Conservation (phyloP, 37 sponge, comb jelly and placozoan species). For the Beroe forskalii region DNA sequence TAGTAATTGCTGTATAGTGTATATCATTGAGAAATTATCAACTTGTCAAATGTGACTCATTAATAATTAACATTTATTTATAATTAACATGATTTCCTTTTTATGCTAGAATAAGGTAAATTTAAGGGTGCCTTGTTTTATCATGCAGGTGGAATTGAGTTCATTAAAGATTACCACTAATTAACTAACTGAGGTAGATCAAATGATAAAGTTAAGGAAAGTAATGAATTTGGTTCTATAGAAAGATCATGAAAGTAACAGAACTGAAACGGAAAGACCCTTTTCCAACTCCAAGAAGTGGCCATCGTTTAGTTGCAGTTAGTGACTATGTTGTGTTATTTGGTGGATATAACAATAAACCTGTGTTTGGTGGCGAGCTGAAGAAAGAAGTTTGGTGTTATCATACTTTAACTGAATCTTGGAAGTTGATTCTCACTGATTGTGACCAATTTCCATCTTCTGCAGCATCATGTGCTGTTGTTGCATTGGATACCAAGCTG, state of each 20-base stretch:
- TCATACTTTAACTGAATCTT: not conserved
- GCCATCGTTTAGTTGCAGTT: slow-evolving; percentile 32
- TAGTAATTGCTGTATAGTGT: too few relatives aligned
- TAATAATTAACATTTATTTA: too few relatives aligned
- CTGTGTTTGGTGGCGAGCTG: not conserved
- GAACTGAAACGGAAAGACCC: not conserved
- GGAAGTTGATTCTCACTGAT: not conserved
- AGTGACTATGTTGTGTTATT: not conserved
- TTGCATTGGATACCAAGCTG: not conserved
- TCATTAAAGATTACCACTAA: too few relatives aligned
- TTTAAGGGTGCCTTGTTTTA: too few relatives aligned
- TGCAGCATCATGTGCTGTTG: slow-evolving; percentile 37
- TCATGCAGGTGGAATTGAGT: too few relatives aligned
- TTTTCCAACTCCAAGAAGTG: slow-evolving; percentile 27
- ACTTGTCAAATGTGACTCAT: too few relatives aligned
- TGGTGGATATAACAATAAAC: slow-evolving; percentile 25
- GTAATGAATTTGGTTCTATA: too few relatives aligned
- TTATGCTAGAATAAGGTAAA: too few relatives aligned
- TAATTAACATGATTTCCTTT: too few relatives aligned
- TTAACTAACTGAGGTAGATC: too few relatives aligned
- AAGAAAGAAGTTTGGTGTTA: slow-evolving; percentile 41
- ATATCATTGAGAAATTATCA: too few relatives aligned
- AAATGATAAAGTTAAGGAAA: too few relatives aligned
- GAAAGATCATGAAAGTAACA: not conserved
- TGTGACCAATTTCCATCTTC: not conserved